Conservation (phyloP, 2,797 vertebrate species). For the Pempheris klunzingeri region DNA sequence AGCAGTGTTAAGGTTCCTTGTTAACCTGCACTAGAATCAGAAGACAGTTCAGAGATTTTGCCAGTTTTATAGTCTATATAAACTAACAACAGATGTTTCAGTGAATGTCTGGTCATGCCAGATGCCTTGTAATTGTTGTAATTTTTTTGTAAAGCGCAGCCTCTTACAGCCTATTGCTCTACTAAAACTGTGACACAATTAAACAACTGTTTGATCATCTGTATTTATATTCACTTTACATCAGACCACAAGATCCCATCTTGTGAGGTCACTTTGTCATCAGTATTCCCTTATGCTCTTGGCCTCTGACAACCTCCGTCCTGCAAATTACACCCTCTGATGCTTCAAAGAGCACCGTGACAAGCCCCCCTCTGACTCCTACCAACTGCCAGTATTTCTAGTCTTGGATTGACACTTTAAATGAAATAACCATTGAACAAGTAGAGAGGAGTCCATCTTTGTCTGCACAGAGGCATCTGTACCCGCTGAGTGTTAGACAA, state of each 20-base stretch:
- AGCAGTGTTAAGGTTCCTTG: slow-evolving; percentile 4
- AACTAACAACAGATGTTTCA: slow-evolving; percentile 7
- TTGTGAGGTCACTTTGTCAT: slow-evolving; percentile 57
- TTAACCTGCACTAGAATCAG: not conserved
- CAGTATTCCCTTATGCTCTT: slow-evolving; percentile 55
- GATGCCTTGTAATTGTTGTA: not conserved
- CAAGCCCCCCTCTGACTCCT: slow-evolving; percentile 64
- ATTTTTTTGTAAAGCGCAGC: not conserved
- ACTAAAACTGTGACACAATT: slow-evolving; percentile 4
- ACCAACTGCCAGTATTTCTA: slow-evolving; percentile 60
- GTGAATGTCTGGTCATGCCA: not conserved
- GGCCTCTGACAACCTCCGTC: slow-evolving; percentile 59
- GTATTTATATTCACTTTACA: slow-evolving; percentile 40
- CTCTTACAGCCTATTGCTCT: not conserved
- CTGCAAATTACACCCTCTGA: slow-evolving; percentile 59
- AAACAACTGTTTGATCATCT: slow-evolving; percentile 25
- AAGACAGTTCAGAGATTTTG: not conserved
- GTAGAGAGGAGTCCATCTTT: slow-evolving; percentile 62
- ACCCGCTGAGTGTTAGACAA: slow-evolving; percentile 81
- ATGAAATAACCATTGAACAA: slow-evolving; percentile 79
- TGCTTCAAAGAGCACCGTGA: slow-evolving; percentile 64
- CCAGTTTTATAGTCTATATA: not conserved
- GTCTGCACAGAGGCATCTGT: slow-evolving; percentile 69
- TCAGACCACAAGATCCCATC: slow-evolving; percentile 29
- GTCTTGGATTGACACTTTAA: slow-evolving; percentile 77